phyloP scores from a whole-genome alignment of 2,113 vertebrate species.

The Tor tambroides region DNA sequence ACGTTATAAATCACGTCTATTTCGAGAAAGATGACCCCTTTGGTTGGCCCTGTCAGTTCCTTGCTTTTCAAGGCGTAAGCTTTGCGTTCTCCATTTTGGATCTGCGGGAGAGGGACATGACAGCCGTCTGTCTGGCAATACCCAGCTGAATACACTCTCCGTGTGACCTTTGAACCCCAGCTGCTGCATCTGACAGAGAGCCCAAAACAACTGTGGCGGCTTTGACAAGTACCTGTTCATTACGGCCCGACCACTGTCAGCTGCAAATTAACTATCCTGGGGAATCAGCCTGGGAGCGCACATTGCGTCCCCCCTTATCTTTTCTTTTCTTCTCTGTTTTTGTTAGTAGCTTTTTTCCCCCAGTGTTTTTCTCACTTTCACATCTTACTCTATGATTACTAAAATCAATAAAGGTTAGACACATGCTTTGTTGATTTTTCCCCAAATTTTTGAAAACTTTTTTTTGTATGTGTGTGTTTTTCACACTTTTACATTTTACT shows the following conservation, averaged over 20 bases:
- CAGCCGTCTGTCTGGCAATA: constrained; percentile 99
- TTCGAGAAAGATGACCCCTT: constrained; percentile 99
- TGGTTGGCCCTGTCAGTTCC: constrained; percentile 99
- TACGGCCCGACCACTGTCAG: constrained; percentile 96
- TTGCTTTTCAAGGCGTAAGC: constrained; percentile 99
- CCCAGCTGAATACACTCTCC: constrained; percentile 97
- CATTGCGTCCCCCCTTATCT: constrained; percentile 69
- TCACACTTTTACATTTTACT: neutral
- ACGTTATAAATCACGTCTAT: constrained; percentile 99
- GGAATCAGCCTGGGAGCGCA: constrained; percentile 90
- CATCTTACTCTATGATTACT: constrained; percentile 41
- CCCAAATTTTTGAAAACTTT: neutral
- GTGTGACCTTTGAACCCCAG: constrained; percentile 95
- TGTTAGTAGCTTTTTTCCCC: constrained; percentile 5
- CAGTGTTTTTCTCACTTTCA: constrained; percentile 63
- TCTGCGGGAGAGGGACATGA: constrained; percentile 99
- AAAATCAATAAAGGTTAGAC: constrained; percentile 6
- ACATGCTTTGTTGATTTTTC: neutral
- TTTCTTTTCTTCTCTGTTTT: constrained; percentile 29
- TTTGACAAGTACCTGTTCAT: constrained; percentile 99
- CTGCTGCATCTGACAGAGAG: constrained; percentile 99
- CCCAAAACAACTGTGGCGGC: constrained; percentile 99
- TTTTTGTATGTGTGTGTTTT: neutral
- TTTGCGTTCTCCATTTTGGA: constrained; percentile 99
- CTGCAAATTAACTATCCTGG: constrained; percentile 99